Percentiles rank a stretch among this genome's conserved stretches.
These are phyloP conservation scores for Drosophila hamatofila DNA, from an alignment of 2,888 invertebrate genomes.

Conservation along the genomic window DNA sequence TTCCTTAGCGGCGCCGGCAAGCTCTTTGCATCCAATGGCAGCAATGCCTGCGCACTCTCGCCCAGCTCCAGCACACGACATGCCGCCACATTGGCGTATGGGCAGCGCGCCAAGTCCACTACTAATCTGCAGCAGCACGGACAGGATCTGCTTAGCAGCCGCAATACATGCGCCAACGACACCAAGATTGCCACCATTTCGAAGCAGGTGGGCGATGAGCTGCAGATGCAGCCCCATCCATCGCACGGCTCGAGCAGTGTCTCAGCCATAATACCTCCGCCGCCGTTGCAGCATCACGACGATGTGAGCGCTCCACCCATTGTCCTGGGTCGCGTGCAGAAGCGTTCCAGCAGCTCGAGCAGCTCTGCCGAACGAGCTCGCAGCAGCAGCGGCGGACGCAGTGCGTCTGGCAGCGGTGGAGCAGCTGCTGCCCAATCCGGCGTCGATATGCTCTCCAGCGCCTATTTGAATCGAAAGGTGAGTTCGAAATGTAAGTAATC, in stretches of 20 bases:
- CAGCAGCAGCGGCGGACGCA: constrained; percentile 61
- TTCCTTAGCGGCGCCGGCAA: constrained; percentile 69
- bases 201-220: constrained; percentile 83
- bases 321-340: constrained; percentile 81
- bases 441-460: constrained; percentile 67
- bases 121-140: constrained; percentile 55
- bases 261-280: constrained; percentile 68
- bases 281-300: constrained; percentile 76
- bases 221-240: constrained; percentile 51
- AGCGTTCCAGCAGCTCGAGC: constrained; percentile 65
- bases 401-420: constrained; percentile 45
- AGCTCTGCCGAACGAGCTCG: constrained; percentile 63
- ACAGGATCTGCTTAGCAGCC: constrained; percentile 62
- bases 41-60: constrained; percentile 67
- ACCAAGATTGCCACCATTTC: constrained; percentile 85
- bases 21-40: constrained; percentile 51
- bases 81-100: constrained; percentile 67
- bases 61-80: constrained; percentile 57
- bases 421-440: constrained; percentile 26
- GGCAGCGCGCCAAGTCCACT: constrained; percentile 76
- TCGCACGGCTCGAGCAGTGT: constrained; percentile 48
- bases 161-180: constrained; percentile 76
- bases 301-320: constrained; percentile 77
- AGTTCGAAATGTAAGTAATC: constrained; percentile 81
- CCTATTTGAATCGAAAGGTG: constrained; percentile 83